A percentile compares a stretch with the other conserved stretches of the same genome.
phyloP scores from a whole-genome alignment of 2,888 invertebrate genomes.

The Colostygia pectinataria region DNA sequence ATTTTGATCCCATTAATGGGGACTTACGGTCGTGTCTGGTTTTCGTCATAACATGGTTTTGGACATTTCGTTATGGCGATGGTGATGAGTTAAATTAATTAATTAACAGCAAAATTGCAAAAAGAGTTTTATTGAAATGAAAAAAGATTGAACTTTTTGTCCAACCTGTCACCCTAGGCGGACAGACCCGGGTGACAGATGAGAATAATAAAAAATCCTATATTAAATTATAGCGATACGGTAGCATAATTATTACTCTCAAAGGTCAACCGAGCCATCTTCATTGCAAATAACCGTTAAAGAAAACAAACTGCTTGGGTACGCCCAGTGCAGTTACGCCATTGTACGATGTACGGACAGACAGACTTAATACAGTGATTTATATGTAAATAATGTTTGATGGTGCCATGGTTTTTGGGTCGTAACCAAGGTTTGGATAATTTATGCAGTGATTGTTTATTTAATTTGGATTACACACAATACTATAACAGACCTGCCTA shows the following conservation, averaged over 20 bases:
- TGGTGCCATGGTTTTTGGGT: constrained; percentile 11
- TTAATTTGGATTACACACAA: constrained; percentile 6
- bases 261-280: constrained; percentile 21
- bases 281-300: constrained; percentile 13
- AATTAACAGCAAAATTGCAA: no score
- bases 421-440: constrained; percentile 12
- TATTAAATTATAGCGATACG: constrained; percentile 8
- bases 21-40: no score
- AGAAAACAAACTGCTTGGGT: constrained; percentile 8
- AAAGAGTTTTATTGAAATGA: no score
- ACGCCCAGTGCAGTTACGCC: constrained; percentile 12
- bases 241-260: constrained; percentile 8
- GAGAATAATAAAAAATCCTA: no score
- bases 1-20: no score
- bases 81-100: no score
- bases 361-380: constrained; percentile 9
- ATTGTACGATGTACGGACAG: constrained; percentile 6
- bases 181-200: no score
- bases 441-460: constrained; percentile 7
- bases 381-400: constrained; percentile 22
- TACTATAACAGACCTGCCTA: no score
- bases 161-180: no score
- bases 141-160: no score
- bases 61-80: no score
- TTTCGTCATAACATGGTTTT: no score